Conservation (phyloP, 2,797 vertebrate genomes). For the Microchirus variegatus region DNA sequence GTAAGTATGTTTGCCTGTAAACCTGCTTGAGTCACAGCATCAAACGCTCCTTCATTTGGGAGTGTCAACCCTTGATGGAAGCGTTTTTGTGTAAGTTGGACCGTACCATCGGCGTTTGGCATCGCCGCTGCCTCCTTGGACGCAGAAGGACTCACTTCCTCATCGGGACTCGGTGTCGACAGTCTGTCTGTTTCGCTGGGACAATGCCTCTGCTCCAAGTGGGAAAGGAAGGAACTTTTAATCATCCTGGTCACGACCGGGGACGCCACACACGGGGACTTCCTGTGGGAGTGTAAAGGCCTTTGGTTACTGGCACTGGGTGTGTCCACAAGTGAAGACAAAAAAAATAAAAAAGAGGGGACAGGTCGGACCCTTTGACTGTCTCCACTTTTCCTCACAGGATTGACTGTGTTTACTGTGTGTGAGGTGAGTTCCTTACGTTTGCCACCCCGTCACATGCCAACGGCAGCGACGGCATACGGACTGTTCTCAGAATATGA, state of each 20-base stretch:
- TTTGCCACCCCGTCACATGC: constrained; percentile 17
- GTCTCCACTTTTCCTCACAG: constrained; percentile 43
- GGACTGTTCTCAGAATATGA: constrained; percentile 62
- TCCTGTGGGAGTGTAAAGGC: constrained; percentile 65
- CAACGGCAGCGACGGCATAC: constrained; percentile 47
- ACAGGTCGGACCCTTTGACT: constrained; percentile 26
- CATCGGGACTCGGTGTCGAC: constrained; percentile 68
- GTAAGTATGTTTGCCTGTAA: no score
- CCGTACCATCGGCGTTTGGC: constrained; percentile 12
- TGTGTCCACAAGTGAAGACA: constrained; percentile 41
- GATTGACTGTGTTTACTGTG: constrained; percentile 50
- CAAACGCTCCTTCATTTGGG: constrained; percentile 15
- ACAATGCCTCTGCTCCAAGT: constrained; percentile 69
- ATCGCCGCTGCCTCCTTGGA: constrained; percentile 48
- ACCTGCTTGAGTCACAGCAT: constrained; percentile 1
- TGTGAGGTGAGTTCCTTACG: constrained; percentile 26
- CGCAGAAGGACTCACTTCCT: constrained; percentile 69
- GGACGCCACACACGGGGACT: constrained; percentile 64
- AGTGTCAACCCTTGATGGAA: background rate
- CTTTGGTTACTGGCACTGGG: constrained; percentile 54
- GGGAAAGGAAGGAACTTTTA: constrained; percentile 80
- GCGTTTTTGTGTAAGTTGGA: constrained; percentile 31
- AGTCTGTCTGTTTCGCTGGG: constrained; percentile 77
- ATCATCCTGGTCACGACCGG: constrained; percentile 72
- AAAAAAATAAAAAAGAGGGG: background rate